Evolutionary conservation across 2,797 vertebrate species (phyloP).

Genomic region (Poeciliopsis paucimaculata): DNA sequence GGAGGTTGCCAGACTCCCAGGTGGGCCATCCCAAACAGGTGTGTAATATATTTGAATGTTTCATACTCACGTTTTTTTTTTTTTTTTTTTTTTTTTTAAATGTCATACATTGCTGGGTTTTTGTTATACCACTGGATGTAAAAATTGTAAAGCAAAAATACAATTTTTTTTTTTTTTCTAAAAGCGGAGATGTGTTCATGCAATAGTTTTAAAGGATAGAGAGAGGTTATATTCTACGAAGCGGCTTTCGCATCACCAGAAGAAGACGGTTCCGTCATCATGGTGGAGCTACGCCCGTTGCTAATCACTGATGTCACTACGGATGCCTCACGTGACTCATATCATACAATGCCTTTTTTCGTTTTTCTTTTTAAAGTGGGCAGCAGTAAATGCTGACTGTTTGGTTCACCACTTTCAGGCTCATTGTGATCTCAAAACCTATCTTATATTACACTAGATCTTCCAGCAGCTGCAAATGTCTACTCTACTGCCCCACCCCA

Average conservation of each 20-base stretch:
- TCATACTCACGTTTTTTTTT: slow-evolving; percentile 69
- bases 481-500: slow-evolving; percentile 17
- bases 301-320: slow-evolving; percentile 39
- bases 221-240: slow-evolving; percentile 56
- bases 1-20: slow-evolving; percentile 70
- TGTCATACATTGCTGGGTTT: slow-evolving; percentile 79
- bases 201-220: slow-evolving; percentile 66
- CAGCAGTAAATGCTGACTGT: not conserved
- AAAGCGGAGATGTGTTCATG: slow-evolving; percentile 70
- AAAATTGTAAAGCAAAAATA: slow-evolving; percentile 81
- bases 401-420: slow-evolving; percentile 20
- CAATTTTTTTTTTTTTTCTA: slow-evolving; percentile 54
- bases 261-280: slow-evolving; percentile 47
- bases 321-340: not conserved
- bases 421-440: slow-evolving; percentile 44
- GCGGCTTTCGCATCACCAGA: slow-evolving; percentile 63
- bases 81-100: slow-evolving; percentile 34
- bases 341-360: slow-evolving; percentile 25
- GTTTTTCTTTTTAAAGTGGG: slow-evolving; percentile 8
- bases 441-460: slow-evolving; percentile 51
- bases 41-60: slow-evolving; percentile 88
- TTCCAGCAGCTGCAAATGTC: slow-evolving; percentile 58
- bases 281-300: not conserved
- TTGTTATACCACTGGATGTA: slow-evolving; percentile 86
- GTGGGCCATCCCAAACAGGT: slow-evolving; percentile 73